Base-by-base conservation (phyloP, 2,113 vertebrate genomes). In the Azemiops feae region DNA sequence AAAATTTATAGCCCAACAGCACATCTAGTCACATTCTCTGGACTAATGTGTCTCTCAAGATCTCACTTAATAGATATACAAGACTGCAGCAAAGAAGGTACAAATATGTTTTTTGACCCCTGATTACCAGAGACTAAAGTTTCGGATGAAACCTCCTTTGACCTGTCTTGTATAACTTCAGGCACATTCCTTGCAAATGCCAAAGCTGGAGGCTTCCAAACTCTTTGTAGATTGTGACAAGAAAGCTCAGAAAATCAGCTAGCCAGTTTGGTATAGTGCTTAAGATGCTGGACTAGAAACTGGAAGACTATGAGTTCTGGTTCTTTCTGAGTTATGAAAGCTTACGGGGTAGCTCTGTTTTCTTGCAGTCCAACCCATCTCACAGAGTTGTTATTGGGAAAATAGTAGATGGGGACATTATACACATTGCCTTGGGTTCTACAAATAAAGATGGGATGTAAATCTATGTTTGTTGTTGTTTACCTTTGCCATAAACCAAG, bases 1-100 rank as follows among this genome's bases (percentile, higher is more conserved):
- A 85, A 93, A 93, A 90, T 93, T 93, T 90, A 93, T 93, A 93
- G 89, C 89, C 55, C 55, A 93, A 90, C 81, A 93, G 52, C 55
- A 54, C 81, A 87, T 87, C 45, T 57, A 90, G 81, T 43, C 81
- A 87, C 74, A 90, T 90, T 90, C 43, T 30, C 55, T 64, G 23
- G 55, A 87, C 92, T 64, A 93, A 90, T 86, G 89, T 90, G 57
- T 14, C 1, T 93, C 92, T 60, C 74, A 57, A 90, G 55, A 47
- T 87, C n/a, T 30, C 52, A 50, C 5, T 69, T 90, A 93, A 93
- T 60, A 64, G 54, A 90, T 25, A 18, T 12, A 18, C 45, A 87
- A 34, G 2, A 30, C 47, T 86, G 89, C 23, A n/a, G 55, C n/a
- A 87, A 57, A 53, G 16, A 53, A 20, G 25, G 3, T 25, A 45